Percentiles rank a stretch among this genome's conserved stretches.
Conservation (phyloP, 2,113 vertebrate genomes). For the Gopherus evgoodei region DNA sequence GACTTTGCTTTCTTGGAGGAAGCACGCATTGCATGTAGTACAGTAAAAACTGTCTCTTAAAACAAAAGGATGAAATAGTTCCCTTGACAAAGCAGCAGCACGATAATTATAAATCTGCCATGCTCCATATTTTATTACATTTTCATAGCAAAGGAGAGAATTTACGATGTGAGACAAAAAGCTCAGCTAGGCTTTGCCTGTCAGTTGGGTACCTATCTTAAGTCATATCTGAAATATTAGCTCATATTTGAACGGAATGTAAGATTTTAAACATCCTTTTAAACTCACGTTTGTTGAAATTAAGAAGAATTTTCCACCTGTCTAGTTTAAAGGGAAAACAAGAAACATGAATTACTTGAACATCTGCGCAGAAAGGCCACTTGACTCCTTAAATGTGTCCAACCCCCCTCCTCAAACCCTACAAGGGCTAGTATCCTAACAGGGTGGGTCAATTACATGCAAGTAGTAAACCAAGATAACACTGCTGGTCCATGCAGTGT, state of each 20-base stretch:
- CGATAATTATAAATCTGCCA: slow-evolving; percentile 69
- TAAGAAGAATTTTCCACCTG: slow-evolving; percentile 43
- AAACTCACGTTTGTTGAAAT: neutral
- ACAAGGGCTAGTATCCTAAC: neutral
- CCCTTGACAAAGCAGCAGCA: slow-evolving; percentile 54
- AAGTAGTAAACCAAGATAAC: neutral
- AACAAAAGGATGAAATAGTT: slow-evolving; percentile 60
- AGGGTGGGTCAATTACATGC: neutral
- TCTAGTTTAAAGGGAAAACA: slow-evolving; percentile 5
- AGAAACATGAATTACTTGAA: neutral
- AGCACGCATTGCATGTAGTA: slow-evolving; percentile 17
- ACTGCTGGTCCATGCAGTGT: neutral
- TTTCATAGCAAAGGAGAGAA: slow-evolving; percentile 74
- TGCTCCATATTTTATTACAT: slow-evolving; percentile 67
- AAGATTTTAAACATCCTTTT: slow-evolving; percentile 40
- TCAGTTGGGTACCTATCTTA: slow-evolving; percentile 70
- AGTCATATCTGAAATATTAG: slow-evolving; percentile 73
- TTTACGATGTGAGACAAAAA: slow-evolving; percentile 69
- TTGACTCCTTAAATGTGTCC: neutral
- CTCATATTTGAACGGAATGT: slow-evolving; percentile 64
- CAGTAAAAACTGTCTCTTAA: slow-evolving; percentile 45
- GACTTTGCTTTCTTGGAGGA: slow-evolving; percentile 30
- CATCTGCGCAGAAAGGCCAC: neutral
- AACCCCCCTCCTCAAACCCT: neutral
- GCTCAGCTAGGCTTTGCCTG: slow-evolving; percentile 58